Percentiles rank a stretch among this genome's conserved stretches.
phyloP scores from a whole-genome alignment of 1,140 invertebrate species.

The Penaeus vannamei region DNA sequence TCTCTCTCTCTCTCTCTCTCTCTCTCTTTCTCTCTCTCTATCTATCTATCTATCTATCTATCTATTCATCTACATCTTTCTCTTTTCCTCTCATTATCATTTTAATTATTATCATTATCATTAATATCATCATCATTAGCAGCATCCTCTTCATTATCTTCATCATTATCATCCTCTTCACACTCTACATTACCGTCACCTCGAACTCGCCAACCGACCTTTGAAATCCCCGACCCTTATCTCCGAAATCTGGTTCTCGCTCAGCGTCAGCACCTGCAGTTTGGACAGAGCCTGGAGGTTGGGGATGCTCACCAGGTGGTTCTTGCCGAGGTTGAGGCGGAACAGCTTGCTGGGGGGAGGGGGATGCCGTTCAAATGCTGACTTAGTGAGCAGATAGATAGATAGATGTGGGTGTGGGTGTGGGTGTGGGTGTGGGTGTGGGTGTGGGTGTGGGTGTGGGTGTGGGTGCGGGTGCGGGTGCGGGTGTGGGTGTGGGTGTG shows the following conservation, averaged over 20 bases:
- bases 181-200: neutral
- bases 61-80: neutral
- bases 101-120: too few relatives aligned
- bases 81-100: neutral
- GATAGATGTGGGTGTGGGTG: too few relatives aligned
- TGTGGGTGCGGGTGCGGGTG: too few relatives aligned
- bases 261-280: conserved; percentile 87
- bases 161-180: neutral
- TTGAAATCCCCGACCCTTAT: conserved; percentile 87
- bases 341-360: conserved; percentile 78
- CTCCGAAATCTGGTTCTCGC: conserved; percentile 80
- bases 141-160: neutral
- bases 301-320: conserved; percentile 83
- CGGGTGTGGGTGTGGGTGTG: too few relatives aligned
- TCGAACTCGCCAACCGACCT: conserved; percentile 75
- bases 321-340: conserved; percentile 89
- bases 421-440: too few relatives aligned
- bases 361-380: neutral
- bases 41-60: neutral
- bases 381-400: neutral
- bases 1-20: neutral
- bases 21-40: neutral
- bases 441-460: too few relatives aligned
- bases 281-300: conserved; percentile 83
- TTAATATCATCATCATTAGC: neutral